Evolutionary conservation across 2,113 vertebrate species (phyloP), one percentile per base, ranked within the genome.

Genomic region (Crotophaga sulcirostris): DNA sequence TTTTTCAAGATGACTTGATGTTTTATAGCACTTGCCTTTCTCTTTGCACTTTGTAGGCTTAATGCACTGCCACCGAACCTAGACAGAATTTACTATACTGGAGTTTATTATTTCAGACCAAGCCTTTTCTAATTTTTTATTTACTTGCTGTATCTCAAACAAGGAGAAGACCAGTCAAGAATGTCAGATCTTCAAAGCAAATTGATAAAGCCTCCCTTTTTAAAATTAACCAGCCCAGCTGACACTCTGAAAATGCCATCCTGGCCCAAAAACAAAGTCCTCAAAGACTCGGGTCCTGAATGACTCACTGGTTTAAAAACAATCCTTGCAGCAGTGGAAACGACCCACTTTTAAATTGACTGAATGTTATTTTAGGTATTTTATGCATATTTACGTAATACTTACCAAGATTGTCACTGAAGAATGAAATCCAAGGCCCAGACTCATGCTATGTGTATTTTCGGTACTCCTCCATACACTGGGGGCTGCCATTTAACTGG

Each of bases 231-330:
- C 58, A 82, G 40, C 40, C 70, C 38, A 85, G 8, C 16, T 24
- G 6, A 58, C 18, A 49, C 45, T 68, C 60, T 54, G 49, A 24
- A 95, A 96, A 64, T 72, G 73, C 40, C 58, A 81, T 56, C 92
- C 68, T 92, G 74, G 60, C 80, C 76, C 69, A 8, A 92, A 86
- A 31, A 95, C 47, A 24, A 89, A 92, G 69, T 34, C n/a, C 88
- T 90, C 36, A 60, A 84, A 85, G 83, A 72, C 76, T 93, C 52
- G 10, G n/a, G 77, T 72, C 87, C 72, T 87, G 56, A 78, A 81
- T 94, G 88, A 94, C 85, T 94, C 92, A 94, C n/a, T 84, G 63
- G 76, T 95, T 93, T 97, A 94, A 97, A 96, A 96, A 93, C 92
- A 96, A 94, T 92, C 60, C 60, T 81, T 87, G 66, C 34, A 82